A percentile compares a stretch with the other conserved stretches of the same genome.
Evolutionary conservation across 1,140 invertebrate species (phyloP).

Genomic region (Octopus bimaculoides): DNA sequence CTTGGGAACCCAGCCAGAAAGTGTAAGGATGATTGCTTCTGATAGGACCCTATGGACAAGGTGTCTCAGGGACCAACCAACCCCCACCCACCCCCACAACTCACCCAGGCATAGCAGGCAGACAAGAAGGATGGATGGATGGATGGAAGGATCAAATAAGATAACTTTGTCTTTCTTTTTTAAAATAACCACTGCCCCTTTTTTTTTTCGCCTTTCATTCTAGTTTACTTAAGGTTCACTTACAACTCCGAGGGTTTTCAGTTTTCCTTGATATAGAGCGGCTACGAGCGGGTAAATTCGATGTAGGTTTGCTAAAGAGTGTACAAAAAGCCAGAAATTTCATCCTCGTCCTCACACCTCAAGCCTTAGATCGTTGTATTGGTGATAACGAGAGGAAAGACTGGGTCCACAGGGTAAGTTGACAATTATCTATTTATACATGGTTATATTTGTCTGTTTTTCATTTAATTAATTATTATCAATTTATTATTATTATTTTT

Average conservation of each 20-base stretch:
- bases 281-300: slow-evolving; percentile 75
- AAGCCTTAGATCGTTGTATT: slow-evolving; percentile 90
- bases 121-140: too few species aligned
- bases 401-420: slow-evolving; percentile 84
- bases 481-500: too few species aligned
- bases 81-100: too few species aligned
- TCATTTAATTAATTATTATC: not conserved
- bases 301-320: slow-evolving; percentile 94
- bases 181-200: not conserved
- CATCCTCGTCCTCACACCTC: slow-evolving; percentile 90
- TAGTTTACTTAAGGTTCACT: slow-evolving; percentile 77
- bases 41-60: too few species aligned
- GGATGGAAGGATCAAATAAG: too few species aligned
- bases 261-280: slow-evolving; percentile 58
- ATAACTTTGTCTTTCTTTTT: not conserved
- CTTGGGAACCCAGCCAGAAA: too few species aligned
- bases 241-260: slow-evolving; percentile 80
- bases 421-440: not conserved
- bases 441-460: not conserved
- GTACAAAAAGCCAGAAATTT: slow-evolving; percentile 97
- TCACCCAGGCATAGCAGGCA: too few species aligned
- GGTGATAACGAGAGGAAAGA: slow-evolving; percentile 92
- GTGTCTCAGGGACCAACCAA: too few species aligned
- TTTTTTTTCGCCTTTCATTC: slow-evolving; percentile 47
- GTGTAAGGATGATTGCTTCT: too few species aligned